Base-by-base conservation (phyloP, 2,113 vertebrate genomes). In the Ochotona princeps region DNA sequence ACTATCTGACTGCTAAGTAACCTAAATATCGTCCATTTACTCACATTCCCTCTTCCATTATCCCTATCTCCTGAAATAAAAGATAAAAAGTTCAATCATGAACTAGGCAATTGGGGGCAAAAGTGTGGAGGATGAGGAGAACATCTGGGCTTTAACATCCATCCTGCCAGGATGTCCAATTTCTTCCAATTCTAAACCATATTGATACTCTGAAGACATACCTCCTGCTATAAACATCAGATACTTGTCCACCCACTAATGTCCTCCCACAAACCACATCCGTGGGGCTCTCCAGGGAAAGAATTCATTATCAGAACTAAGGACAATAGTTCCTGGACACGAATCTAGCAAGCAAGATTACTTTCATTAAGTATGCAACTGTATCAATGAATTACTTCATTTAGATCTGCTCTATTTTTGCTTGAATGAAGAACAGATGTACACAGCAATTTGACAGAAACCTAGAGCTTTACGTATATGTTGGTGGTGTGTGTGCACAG, bases 61-160 rank as follows among this genome's bases (percentile, higher is more conserved):
- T 30, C 38, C 78, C 79, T 85, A 38, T 28, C 30, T 95, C 75
- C 92, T n/a, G 60, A 83, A 92, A 75, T 49, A 75, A 73, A 75
- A 96, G 92, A 94, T 63, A 72, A 66, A 84, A 81, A 57, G 65
- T 49, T 23, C 15, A 47, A 14, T 32, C 91, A 80, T 79, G 21
- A 4, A 2, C 63, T 30, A 1, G 38, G 38, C 17, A 72, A 54
- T 21, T 9, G 38, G 25, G 35, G 9, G 49, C 20, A 26, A 49
- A 60, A n/a, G 32, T 51, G 25, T 30, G 32, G 21, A 44, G 38
- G 75, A 3, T 65, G 72, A 7, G 12, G 60, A 75, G 44, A 87
- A 51, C 92, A 81, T 84, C 96, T 96, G 96, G 67, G 32, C 38
- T 96, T 96, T 85, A 82, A 97, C 92, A 94, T 54, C 75, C 63